These are phyloP conservation scores for Bugula neritina DNA, from an alignment of 2,888 invertebrate species.

Conservation along the genomic window DNA sequence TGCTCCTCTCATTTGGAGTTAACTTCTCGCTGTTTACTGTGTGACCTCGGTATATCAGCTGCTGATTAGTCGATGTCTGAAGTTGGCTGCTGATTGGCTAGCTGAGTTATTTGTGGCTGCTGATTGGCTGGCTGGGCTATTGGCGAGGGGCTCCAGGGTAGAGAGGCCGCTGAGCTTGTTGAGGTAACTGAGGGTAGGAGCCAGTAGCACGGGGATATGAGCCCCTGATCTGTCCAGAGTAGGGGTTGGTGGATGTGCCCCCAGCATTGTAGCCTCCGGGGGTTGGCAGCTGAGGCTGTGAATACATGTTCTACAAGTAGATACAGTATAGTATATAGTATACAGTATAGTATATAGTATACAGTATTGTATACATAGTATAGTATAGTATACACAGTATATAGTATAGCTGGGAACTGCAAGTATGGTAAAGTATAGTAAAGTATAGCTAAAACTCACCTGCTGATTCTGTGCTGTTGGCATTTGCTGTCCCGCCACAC, in stretches of 20 bases:
- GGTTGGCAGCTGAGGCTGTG: background rate
- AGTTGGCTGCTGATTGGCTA: too few relatives aligned
- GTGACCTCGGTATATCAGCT: too few relatives aligned
- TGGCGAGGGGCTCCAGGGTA: conserved; percentile 1
- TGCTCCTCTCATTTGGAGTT: too few relatives aligned
- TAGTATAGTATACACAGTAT: too few relatives aligned
- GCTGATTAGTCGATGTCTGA: too few relatives aligned
- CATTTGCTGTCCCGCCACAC: background rate
- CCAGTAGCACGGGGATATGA: conserved; percentile 15
- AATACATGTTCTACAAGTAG: conserved; percentile 5
- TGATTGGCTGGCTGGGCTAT: background rate
- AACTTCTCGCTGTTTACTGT: too few relatives aligned
- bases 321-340: too few relatives aligned
- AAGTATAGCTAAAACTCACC: background rate
- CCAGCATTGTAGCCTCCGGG: background rate
- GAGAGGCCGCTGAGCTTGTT: background rate
- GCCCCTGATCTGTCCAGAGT: background rate
- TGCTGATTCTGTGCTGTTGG: background rate
- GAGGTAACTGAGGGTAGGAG: background rate
- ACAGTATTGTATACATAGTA: too few relatives aligned
- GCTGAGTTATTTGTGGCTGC: too few relatives aligned
- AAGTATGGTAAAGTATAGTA: too few relatives aligned
- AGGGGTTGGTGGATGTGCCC: background rate
- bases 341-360: too few relatives aligned
- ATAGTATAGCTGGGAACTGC: too few relatives aligned